These are phyloP conservation scores for Diplosoma virens DNA, from an alignment of 23 tunicate genomes.

Conservation along the genomic window DNA sequence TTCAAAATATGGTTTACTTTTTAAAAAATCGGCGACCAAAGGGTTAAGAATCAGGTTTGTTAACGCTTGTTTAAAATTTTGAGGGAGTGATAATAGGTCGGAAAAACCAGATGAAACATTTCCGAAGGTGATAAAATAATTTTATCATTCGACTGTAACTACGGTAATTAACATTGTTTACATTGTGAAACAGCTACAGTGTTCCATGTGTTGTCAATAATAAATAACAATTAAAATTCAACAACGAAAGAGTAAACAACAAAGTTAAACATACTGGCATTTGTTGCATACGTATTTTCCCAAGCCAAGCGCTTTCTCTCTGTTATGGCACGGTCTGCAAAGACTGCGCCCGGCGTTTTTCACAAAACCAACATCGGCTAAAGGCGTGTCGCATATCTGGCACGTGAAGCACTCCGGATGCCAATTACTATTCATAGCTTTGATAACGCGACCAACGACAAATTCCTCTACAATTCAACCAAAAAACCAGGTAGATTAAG, in stretches of 20 bases:
- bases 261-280: constrained; percentile 68
- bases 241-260: background rate
- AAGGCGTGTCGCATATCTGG: constrained; percentile 60
- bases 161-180: too few relatives aligned
- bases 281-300: constrained; percentile 98
- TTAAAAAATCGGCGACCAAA: too few relatives aligned
- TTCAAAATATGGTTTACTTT: too few relatives aligned
- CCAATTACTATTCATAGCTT: constrained; percentile 98
- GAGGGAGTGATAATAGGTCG: too few relatives aligned
- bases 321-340: constrained; percentile 83
- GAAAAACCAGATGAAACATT: too few relatives aligned
- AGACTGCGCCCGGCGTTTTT: constrained; percentile 81
- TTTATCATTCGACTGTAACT: too few relatives aligned
- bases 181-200: too few relatives aligned
- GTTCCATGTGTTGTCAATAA: too few relatives aligned
- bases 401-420: constrained; percentile 98
- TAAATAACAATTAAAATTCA: background rate
- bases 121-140: too few relatives aligned
- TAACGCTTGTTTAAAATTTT: too few relatives aligned
- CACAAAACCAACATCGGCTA: constrained; percentile 88
- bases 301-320: constrained; percentile 68
- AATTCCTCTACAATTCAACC: constrained; percentile 70
- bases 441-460: constrained; percentile 85
- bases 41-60: too few relatives aligned
- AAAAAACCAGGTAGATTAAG: background rate